Conservation (phyloP, 2,888 invertebrate species). For the Diachrysia chrysitis region DNA sequence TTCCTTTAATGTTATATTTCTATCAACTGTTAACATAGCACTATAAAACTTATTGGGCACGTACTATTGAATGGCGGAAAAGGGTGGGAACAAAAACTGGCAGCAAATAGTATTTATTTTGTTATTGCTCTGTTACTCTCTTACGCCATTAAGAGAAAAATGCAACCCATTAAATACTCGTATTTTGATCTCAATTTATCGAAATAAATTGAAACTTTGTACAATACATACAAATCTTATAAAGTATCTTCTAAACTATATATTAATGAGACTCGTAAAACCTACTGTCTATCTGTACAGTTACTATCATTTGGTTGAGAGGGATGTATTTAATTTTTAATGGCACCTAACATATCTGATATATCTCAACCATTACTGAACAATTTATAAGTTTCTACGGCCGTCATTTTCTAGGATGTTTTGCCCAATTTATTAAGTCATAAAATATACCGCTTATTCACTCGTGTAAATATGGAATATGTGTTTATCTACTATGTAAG, state of each 20-base stretch:
- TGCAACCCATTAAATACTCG: slow-evolving; percentile 4
- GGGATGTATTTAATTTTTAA: neutral
- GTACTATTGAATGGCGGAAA: neutral
- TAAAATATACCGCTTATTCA: neutral
- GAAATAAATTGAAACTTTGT: neutral
- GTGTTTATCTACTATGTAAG: no score
- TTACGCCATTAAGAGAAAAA: neutral
- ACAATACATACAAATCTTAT: slow-evolving; percentile 1
- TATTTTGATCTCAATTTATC: neutral
- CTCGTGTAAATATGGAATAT: no score
- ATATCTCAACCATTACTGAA: neutral
- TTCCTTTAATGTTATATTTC: neutral
- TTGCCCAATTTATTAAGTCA: neutral
- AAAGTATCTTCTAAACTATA: neutral
- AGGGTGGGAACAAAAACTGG: neutral
- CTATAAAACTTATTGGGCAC: neutral
- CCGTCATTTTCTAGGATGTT: neutral
- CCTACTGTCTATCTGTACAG: neutral
- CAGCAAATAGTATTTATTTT: neutral
- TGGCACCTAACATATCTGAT: neutral
- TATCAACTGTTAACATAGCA: neutral
- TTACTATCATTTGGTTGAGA: neutral
- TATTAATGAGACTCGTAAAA: neutral
- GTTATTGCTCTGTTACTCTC: neutral
- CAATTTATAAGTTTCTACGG: neutral